Percentiles rank a stretch among this genome's conserved stretches.
Evolutionary conservation across 2,888 invertebrate species (phyloP).

Genomic region (Drosophila melanosoma): DNA sequence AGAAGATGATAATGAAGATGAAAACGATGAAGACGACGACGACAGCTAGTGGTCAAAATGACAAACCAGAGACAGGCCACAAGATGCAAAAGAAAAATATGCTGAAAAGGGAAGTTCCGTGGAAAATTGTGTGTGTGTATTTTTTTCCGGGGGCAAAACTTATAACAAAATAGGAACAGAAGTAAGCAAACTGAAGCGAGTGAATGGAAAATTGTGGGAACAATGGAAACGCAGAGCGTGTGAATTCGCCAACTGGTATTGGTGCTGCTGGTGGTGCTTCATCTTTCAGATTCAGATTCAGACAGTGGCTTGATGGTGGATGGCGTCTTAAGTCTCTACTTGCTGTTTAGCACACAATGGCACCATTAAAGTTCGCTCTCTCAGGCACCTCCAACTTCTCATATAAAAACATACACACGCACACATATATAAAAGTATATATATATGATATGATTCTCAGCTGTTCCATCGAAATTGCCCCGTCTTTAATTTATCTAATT

Average conservation of each 20-base stretch:
- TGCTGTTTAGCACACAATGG: slow-evolving; percentile 82
- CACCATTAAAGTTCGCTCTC: slow-evolving; percentile 75
- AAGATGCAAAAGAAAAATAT: not conserved
- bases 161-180: slow-evolving; percentile 80
- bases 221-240: slow-evolving; percentile 74
- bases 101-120: not conserved
- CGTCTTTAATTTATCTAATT: slow-evolving; percentile 70
- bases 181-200: slow-evolving; percentile 76
- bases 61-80: slow-evolving; percentile 33
- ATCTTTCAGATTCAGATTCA: slow-evolving; percentile 41
- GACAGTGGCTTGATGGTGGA: slow-evolving; percentile 30
- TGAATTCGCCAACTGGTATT: slow-evolving; percentile 61
- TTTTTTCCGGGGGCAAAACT: slow-evolving; percentile 65
- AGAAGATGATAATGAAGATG: slow-evolving; percentile 19
- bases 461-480: slow-evolving; percentile 45
- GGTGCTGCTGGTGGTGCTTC: slow-evolving; percentile 40
- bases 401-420: not conserved
- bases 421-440: not conserved
- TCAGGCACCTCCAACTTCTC: slow-evolving; percentile 28
- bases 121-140: slow-evolving; percentile 12
- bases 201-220: slow-evolving; percentile 82
- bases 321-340: slow-evolving; percentile 38
- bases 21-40: slow-evolving; percentile 36
- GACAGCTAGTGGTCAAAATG: slow-evolving; percentile 55
- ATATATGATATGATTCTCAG: slow-evolving; percentile 13